A percentile compares a stretch with the other conserved stretches of the same genome.
Conservation (phyloP, 2,888 invertebrate species). For the Lacanobia wlatinum region DNA sequence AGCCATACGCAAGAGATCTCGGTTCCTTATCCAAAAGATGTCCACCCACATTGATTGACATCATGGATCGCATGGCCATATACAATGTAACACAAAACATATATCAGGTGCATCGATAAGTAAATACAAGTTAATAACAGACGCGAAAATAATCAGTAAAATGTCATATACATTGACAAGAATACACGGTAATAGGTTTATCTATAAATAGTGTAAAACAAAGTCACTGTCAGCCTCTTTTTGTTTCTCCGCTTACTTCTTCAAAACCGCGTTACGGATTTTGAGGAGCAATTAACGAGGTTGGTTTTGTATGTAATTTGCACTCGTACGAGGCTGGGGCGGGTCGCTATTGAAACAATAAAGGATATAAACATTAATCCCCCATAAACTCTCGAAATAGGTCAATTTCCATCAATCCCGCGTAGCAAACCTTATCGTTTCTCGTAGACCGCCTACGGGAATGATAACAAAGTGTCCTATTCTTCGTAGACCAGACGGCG, state of each 20-base stretch:
- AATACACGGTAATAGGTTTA: background rate
- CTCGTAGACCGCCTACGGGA: slow-evolving; percentile 38
- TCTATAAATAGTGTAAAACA: background rate
- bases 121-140: slow-evolving; percentile 4
- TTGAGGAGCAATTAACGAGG: too few species aligned
- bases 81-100: slow-evolving; percentile 16
- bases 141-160: background rate
- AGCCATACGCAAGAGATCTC: slow-evolving; percentile 37
- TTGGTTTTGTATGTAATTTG: background rate
- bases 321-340: background rate
- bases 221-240: background rate
- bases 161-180: background rate
- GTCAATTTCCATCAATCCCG: background rate
- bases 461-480: slow-evolving; percentile 35
- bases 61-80: background rate
- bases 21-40: slow-evolving; percentile 24
- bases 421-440: slow-evolving; percentile 17
- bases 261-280: too few species aligned
- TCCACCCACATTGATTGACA: slow-evolving; percentile 29
- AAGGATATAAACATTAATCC: slow-evolving; percentile 8
- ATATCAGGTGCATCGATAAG: background rate
- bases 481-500: slow-evolving; percentile 39
- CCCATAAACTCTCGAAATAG: slow-evolving; percentile 3
- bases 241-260: too few species aligned
- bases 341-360: background rate